Conservation (phyloP, 2,113 vertebrate species). For the Poecile atricapillus region DNA sequence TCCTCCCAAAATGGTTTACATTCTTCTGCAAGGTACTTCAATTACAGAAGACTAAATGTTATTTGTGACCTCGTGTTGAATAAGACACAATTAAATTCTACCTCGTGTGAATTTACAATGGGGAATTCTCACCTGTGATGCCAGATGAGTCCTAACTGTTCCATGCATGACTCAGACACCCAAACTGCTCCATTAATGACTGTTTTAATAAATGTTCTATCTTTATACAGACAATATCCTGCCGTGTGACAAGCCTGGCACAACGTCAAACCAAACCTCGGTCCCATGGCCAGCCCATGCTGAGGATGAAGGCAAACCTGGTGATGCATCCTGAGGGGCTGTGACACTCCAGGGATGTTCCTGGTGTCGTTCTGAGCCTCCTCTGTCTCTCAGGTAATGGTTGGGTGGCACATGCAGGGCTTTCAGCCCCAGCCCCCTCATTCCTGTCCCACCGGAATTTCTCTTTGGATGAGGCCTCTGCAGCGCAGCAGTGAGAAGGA, state of each 20-base stretch:
- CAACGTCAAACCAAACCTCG: rapidly evolving
- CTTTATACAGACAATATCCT: neutral
- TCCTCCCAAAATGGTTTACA: neutral
- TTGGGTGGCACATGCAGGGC: no score
- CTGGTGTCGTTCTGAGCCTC: rapidly evolving
- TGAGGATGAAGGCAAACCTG: neutral
- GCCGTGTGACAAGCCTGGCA: neutral
- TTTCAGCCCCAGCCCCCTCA: no score
- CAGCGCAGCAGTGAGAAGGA: neutral
- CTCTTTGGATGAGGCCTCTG: neutral
- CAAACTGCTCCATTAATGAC: neutral
- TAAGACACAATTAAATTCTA: neutral
- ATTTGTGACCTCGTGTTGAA: neutral
- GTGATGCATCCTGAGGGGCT: neutral
- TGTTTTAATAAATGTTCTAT: neutral
- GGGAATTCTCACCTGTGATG: neutral
- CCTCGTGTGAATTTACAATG: neutral
- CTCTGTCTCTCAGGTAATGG: no score
- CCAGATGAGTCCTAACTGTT: conserved; percentile 6
- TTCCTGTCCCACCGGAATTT: neutral
- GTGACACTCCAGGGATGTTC: rapidly evolving
- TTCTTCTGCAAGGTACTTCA: neutral
- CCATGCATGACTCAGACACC: neutral
- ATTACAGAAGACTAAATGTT: neutral
- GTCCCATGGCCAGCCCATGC: neutral